Evolutionary conservation across 2,888 invertebrate species (phyloP).

Genomic region (Atrina japonica): DNA sequence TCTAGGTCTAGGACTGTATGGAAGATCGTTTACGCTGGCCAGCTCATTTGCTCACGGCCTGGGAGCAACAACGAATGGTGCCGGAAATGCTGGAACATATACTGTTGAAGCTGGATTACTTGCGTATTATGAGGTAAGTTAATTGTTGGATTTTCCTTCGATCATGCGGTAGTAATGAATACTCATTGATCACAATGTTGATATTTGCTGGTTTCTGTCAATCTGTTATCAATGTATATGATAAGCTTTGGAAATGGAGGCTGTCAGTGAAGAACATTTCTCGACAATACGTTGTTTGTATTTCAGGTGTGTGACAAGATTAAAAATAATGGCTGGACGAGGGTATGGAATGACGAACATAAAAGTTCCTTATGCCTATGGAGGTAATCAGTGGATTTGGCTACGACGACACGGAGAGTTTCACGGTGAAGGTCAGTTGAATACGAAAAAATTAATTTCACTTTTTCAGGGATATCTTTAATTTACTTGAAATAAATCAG

Average conservation of each 20-base stretch:
- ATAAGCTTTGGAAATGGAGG: not conserved
- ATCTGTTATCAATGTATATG: not conserved
- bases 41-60: too few species aligned
- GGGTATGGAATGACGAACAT: conserved; percentile 77
- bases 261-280: too few species aligned
- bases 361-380: conserved; percentile 85
- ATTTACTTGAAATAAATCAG: too few species aligned
- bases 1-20: conserved; percentile 33
- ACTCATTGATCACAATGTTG: too few species aligned
- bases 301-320: conserved; percentile 47
- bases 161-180: not conserved
- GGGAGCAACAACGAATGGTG: too few species aligned
- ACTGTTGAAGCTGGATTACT: conserved; percentile 27
- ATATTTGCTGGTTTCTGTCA: too few species aligned
- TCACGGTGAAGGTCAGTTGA: conserved; percentile 50
- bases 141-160: not conserved
- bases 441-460: too few species aligned
- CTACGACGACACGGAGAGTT: conserved; percentile 57
- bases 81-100: conserved; percentile 9
- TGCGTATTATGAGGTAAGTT: conserved; percentile 29
- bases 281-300: not conserved
- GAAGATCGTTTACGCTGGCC: conserved; percentile 31
- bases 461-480: too few species aligned
- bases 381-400: conserved; percentile 64
- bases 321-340: conserved; percentile 36